Conservation (phyloP, 2,888 invertebrate genomes). For the Conus canariensis region DNA sequence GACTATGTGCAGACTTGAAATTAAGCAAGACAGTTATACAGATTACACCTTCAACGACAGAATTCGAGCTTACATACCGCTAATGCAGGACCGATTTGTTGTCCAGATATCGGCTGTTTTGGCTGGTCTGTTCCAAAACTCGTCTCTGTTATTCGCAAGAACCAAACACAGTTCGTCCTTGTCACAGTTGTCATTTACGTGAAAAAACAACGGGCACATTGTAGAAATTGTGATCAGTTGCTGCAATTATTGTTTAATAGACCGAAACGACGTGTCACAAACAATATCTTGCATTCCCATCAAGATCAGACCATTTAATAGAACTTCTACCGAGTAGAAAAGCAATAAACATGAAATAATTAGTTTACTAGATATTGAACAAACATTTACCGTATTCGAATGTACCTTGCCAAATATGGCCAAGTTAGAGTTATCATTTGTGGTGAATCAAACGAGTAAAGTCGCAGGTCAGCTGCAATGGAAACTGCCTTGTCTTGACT, state of each 20-base stretch:
- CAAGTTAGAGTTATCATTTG: too few relatives aligned
- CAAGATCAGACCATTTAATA: neutral
- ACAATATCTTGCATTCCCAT: neutral
- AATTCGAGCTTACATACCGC: conserved; percentile 81
- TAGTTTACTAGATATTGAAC: too few relatives aligned
- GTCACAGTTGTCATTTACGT: conserved; percentile 83
- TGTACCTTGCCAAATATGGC: too few relatives aligned
- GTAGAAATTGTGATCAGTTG: too few relatives aligned
- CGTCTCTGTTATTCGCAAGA: conserved; percentile 90
- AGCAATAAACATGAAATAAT: too few relatives aligned
- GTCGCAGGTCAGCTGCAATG: too few relatives aligned
- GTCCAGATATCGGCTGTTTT: conserved; percentile 83
- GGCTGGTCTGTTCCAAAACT: conserved; percentile 87
- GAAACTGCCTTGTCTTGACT: too few relatives aligned
- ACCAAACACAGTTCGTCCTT: conserved; percentile 86
- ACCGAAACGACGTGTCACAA: neutral
- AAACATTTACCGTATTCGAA: too few relatives aligned
- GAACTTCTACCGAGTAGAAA: neutral
- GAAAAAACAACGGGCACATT: conserved; percentile 90
- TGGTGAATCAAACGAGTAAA: too few relatives aligned
- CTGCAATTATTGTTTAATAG: too few relatives aligned
- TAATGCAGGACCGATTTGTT: conserved; percentile 83
- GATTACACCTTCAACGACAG: neutral
- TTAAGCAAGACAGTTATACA: too few relatives aligned
- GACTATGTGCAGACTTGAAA: too few relatives aligned